Evolutionary conservation across 2,888 invertebrate species (phyloP), one percentile per base, ranked within the genome.

Genomic region (Gasteruption jaculator): DNA sequence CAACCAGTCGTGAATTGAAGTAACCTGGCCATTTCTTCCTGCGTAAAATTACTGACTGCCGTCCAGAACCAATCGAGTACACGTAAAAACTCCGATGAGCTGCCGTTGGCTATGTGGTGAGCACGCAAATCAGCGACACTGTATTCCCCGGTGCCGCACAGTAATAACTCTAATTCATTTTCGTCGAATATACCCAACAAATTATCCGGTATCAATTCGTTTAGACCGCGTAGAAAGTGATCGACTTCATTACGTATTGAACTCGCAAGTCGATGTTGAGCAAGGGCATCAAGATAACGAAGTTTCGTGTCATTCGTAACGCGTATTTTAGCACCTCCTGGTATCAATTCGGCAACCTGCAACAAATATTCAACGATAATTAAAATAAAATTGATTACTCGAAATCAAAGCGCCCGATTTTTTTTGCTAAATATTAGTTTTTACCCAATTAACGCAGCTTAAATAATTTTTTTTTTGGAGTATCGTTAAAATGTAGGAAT

Each of bases 171-270:
- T 18, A 95, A 77, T 73, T 95, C 94, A 73, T 92, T 91, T 73
- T 94, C 94, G 74, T 94, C 93, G 73, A 95, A 94, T 68, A 93
- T 92, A 64, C 91, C 90, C 48, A 95, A 78, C 57, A 94, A 78
- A 74, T 91, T 89, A 73, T 91, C 91, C 4, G 95, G 93, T 62
- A 94, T 90, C 27, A 94, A 81, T 68, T 91, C 85, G 71, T 90
- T 88, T 38, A 94, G 80, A 1, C 94, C 95, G 60, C 89, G 86
- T 33, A 93, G 78, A 74, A 95, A 94, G 53, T 86, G 83, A 63
- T 87, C 91, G 32, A 89, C 80, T 75, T 94, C 92, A 39, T 82
- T 81, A 49, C 86, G 83, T 52, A 89, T 85, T 52, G 84, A 83
- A 53, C 82, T 85, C 37, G 89, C 86, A 49, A 94, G 78, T 54